Base-by-base conservation (phyloP, 2,113 vertebrate genomes). In the Lathamus discolor region DNA sequence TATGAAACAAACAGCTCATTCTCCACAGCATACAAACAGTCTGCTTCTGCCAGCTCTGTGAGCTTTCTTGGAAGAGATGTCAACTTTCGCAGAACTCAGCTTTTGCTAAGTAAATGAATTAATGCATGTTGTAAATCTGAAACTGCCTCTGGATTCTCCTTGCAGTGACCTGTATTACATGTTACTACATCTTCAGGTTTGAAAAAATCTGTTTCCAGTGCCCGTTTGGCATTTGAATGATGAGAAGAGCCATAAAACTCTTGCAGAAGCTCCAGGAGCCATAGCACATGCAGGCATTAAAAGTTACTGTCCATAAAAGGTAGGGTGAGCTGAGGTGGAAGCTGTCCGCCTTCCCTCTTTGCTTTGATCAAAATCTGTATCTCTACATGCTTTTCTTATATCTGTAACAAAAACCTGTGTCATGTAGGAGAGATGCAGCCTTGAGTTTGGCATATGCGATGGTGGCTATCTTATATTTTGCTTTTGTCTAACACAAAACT, bases 251-350 rank as follows among this genome's bases (percentile, higher is more conserved):
- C 7, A 3, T 61, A 51, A 74, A 81, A 43, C 12, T 49, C 31
- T 35, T 44, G 48, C 54, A 33, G 25, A 69, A 33, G 19, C 35
- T 89, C 6, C 70, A 35, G 24, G 8, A 3, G 2, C 8, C 35
- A 31, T 28, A 19, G 8, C 8, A 27, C 0, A 0, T 1, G 0
- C 13, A 55, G 33, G 12, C 0, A 0, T 66, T 77, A 77, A 77
- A 77, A 78, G 29, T n/a, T 74, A 1, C 54, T 57, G 33, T 64
- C 23, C 20, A 4, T 20, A 22, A 49, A 8, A 19, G 6, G 13
- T 48, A 5, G 29, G 57, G 17, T 41, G 37, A 92, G 31, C 24
- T 10, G 7, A 54, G 27, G 24, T 28, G 13, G 35, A 70, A 79
- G 74, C 29, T 39, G 25, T 51, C 25, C 15, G 39, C 9, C 9